Evolutionary conservation across 2,888 invertebrate genomes (phyloP).

Genomic region (Philopedon plagiatum): DNA sequence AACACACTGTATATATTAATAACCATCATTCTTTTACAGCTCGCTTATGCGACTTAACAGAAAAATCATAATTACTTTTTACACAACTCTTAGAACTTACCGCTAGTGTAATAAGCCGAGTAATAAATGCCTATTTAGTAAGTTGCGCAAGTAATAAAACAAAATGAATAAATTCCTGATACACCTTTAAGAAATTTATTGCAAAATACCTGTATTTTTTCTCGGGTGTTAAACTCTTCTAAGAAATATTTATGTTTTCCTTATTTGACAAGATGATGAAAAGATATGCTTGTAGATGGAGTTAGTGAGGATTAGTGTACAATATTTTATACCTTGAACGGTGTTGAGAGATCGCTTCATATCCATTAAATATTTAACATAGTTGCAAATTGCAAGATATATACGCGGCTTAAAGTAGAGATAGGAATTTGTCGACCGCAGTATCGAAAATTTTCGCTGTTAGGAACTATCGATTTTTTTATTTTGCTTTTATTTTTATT

Average conservation of each 20-base stretch:
- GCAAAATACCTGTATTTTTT: conserved; percentile 9
- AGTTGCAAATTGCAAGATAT: too few species aligned
- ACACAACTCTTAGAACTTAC: conserved; percentile 52
- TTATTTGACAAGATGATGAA: not conserved
- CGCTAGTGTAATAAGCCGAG: conserved; percentile 49
- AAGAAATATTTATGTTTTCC: conserved; percentile 6
- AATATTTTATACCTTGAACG: not conserved
- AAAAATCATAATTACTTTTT: conserved; percentile 53
- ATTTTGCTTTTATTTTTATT: too few species aligned
- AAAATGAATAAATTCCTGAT: conserved; percentile 1
- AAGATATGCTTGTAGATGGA: not conserved
- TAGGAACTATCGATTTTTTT: too few species aligned
- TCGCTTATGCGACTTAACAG: not conserved
- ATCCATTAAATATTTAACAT: conserved; percentile 16
- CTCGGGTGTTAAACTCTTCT: not conserved
- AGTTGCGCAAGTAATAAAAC: conserved; percentile 18
- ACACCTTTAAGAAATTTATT: not conserved
- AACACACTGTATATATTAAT: not conserved
- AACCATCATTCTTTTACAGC: not conserved
- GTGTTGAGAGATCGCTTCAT: not conserved
- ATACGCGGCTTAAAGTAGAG: too few species aligned
- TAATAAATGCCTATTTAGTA: conserved; percentile 51
- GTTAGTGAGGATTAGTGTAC: not conserved
- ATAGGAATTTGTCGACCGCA: too few species aligned
- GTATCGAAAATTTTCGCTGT: too few species aligned